phyloP scores from a whole-genome alignment of 2,888 invertebrate species.

The Cheilosia pagana region DNA sequence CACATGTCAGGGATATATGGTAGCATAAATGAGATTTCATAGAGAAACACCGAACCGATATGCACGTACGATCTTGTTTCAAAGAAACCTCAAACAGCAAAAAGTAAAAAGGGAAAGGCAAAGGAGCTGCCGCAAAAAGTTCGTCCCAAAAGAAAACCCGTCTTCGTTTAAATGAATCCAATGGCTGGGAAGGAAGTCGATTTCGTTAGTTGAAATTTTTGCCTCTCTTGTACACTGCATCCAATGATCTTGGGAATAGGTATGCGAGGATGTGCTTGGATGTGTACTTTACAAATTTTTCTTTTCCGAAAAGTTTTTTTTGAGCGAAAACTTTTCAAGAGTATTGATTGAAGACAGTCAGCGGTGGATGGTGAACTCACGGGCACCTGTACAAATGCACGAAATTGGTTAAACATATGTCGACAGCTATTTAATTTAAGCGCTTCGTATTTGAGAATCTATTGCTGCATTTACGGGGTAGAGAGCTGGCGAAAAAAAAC shows the following conservation, averaged over 20 bases:
- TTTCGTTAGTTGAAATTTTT: constrained; percentile 55
- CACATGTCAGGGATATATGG: constrained; percentile 55
- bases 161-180: constrained; percentile 51
- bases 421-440: constrained; percentile 59
- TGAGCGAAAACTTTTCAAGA: constrained; percentile 30
- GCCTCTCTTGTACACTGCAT: constrained; percentile 28
- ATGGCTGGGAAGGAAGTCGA: constrained; percentile 69
- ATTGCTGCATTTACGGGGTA: constrained; percentile 2
- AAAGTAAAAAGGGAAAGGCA: neutral
- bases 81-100: constrained; percentile 35
- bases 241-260: constrained; percentile 15
- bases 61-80: constrained; percentile 66
- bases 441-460: constrained; percentile 43
- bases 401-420: constrained; percentile 67
- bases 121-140: constrained; percentile 13
- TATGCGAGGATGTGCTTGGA: neutral
- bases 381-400: constrained; percentile 57
- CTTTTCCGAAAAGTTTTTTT: constrained; percentile 33
- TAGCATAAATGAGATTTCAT: constrained; percentile 17
- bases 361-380: neutral
- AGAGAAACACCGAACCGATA: constrained; percentile 38
- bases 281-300: constrained; percentile 29
- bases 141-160: constrained; percentile 41
- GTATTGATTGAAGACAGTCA: constrained; percentile 46
- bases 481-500: no score